Conservation (phyloP, 1,140 invertebrate genomes). For the Bombus confusus region DNA sequence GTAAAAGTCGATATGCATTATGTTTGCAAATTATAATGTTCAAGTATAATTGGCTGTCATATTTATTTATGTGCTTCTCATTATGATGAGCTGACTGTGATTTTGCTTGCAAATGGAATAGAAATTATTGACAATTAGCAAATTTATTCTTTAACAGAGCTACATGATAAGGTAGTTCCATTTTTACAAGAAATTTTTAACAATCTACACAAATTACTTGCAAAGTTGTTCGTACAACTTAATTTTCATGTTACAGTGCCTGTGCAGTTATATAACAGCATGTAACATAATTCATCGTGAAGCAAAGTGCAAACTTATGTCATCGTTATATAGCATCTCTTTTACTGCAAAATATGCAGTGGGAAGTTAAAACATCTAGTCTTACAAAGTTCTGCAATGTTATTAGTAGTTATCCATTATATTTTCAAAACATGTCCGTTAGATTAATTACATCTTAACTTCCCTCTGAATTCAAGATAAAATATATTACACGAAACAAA, state of each 20-base stretch:
- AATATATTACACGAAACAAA: not conserved
- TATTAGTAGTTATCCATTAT: not conserved
- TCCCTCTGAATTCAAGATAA: not conserved
- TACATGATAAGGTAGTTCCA: not conserved
- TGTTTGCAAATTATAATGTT: not conserved
- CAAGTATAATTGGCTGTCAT: not conserved
- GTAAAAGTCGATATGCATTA: not conserved
- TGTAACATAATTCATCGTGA: slow-evolving; percentile 27
- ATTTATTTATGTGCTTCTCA: not conserved
- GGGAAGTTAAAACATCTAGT: not conserved
- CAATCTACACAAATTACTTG: not conserved
- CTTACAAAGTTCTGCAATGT: not conserved
- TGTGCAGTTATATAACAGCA: slow-evolving; percentile 34
- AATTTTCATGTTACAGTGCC: slow-evolving; percentile 31
- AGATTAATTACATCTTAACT: not conserved
- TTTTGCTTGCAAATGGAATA: not conserved
- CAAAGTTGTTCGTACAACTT: slow-evolving; percentile 10
- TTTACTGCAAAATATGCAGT: slow-evolving; percentile 5
- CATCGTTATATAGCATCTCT: slow-evolving; percentile 13
- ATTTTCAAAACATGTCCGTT: not conserved
- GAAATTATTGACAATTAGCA: not conserved
- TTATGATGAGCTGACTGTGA: not conserved
- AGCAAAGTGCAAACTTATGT: slow-evolving; percentile 48
- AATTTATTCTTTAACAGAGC: not conserved
- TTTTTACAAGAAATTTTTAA: not conserved